phyloP scores from a whole-genome alignment of 1,140 invertebrate genomes.

The Lucilia sericata region DNA sequence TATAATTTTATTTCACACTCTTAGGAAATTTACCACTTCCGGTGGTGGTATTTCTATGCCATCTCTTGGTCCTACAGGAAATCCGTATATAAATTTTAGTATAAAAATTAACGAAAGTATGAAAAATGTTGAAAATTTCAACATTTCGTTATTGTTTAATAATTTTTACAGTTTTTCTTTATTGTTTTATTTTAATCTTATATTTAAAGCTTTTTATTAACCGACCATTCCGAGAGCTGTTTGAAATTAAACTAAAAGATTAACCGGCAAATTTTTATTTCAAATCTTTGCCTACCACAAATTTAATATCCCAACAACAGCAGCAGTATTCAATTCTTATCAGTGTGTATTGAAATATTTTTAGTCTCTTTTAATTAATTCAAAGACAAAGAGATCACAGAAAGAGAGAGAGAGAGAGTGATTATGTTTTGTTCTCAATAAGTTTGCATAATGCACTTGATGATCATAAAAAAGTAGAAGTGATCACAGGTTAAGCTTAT shows the following conservation, averaged over 20 bases:
- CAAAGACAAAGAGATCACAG: neutral
- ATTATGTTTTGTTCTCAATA: conserved; percentile 13
- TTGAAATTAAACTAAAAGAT: conserved; percentile 35
- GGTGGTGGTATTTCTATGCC: conserved; percentile 49
- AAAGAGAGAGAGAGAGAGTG: neutral
- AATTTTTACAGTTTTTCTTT: neutral
- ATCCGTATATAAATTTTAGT: neutral
- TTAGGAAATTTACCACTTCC: conserved; percentile 47
- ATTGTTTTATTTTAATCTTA: neutral
- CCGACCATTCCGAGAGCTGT: neutral
- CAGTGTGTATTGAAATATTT: conserved; percentile 12
- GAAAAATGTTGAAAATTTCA: conserved; percentile 3
- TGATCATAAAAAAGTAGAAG: no score
- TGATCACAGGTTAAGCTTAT: no score
- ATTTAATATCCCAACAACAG: neutral
- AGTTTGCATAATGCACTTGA: neutral
- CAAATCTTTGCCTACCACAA: conserved; percentile 21
- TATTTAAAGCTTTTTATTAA: neutral
- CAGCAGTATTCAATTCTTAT: neutral
- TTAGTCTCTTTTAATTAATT: neutral
- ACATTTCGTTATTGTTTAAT: neutral
- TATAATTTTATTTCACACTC: conserved; percentile 34
- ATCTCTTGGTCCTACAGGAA: neutral
- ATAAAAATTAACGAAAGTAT: neutral
- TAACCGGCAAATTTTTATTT: neutral